Conservation (phyloP, 2,888 invertebrate species). For the Dicyrtoma fusca region DNA sequence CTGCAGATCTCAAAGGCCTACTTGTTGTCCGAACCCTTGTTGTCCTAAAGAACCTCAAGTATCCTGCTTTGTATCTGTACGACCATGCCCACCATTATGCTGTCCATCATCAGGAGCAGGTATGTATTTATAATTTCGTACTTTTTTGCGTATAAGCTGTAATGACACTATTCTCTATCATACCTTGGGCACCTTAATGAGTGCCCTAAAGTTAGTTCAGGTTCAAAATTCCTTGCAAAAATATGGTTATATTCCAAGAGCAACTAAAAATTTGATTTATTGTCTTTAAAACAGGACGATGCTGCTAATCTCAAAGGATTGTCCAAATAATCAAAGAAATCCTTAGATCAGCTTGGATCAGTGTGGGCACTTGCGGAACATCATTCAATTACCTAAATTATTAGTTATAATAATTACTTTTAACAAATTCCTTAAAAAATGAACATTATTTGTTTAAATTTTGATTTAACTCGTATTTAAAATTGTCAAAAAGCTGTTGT, state of each 20-base stretch:
- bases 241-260: too few species aligned
- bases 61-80: conserved; percentile 28
- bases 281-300: background rate
- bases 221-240: too few species aligned
- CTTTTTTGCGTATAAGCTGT: background rate
- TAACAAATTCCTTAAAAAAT: too few species aligned
- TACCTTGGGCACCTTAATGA: too few species aligned
- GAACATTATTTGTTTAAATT: too few species aligned
- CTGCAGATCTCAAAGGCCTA: background rate
- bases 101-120: conserved; percentile 21
- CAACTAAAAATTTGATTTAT: background rate
- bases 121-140: conserved; percentile 4
- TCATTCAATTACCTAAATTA: background rate
- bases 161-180: conserved; percentile 5
- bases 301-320: background rate
- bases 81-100: conserved; percentile 35
- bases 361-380: too few species aligned
- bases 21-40: conserved; percentile 24
- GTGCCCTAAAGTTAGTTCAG: background rate
- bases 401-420: background rate
- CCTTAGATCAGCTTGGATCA: background rate
- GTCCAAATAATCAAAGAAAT: background rate
- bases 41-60: conserved; percentile 25
- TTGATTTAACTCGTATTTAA: background rate
- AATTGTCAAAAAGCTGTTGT: too few species aligned